phyloP scores from a whole-genome alignment of 1,140 invertebrate species.

The Vanessa atalanta region DNA sequence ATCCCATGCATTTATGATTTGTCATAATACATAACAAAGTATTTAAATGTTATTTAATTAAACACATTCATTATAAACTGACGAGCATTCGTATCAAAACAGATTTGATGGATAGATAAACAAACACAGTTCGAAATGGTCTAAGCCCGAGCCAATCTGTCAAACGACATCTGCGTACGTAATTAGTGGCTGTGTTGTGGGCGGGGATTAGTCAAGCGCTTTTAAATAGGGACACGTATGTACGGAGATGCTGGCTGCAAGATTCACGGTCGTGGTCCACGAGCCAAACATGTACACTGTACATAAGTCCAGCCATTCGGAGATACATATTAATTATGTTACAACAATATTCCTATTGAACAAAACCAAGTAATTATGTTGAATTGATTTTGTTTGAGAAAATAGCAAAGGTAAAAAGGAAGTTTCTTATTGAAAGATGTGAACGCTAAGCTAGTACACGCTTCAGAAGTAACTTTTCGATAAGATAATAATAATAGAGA shows the following conservation, averaged over 20 bases:
- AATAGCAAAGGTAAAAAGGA: too few relatives aligned
- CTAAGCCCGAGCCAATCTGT: conserved; percentile 51
- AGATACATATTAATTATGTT: not conserved
- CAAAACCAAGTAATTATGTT: not conserved
- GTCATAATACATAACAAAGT: too few relatives aligned
- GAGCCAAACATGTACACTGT: conserved; percentile 28
- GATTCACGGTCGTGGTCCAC: conserved; percentile 39
- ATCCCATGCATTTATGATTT: not conserved
- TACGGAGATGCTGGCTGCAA: conserved; percentile 37
- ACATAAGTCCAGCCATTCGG: conserved; percentile 4
- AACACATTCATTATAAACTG: not conserved
- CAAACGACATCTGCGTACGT: conserved; percentile 47
- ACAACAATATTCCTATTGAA: not conserved
- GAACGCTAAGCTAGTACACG: too few relatives aligned
- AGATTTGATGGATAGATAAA: conserved; percentile 35
- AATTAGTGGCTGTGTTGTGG: conserved; percentile 57
- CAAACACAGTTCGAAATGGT: conserved; percentile 39
- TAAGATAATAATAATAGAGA: not conserved
- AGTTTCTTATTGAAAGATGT: too few relatives aligned
- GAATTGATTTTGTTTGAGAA: too few relatives aligned
- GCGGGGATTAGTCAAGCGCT: conserved; percentile 57
- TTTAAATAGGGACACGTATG: conserved; percentile 51
- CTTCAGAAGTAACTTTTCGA: too few relatives aligned
- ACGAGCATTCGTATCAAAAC: conserved; percentile 33
- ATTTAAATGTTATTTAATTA: not conserved